These are phyloP conservation scores for Sorex fumeus DNA, from an alignment of 2,113 vertebrate genomes.

Conservation along the genomic window DNA sequence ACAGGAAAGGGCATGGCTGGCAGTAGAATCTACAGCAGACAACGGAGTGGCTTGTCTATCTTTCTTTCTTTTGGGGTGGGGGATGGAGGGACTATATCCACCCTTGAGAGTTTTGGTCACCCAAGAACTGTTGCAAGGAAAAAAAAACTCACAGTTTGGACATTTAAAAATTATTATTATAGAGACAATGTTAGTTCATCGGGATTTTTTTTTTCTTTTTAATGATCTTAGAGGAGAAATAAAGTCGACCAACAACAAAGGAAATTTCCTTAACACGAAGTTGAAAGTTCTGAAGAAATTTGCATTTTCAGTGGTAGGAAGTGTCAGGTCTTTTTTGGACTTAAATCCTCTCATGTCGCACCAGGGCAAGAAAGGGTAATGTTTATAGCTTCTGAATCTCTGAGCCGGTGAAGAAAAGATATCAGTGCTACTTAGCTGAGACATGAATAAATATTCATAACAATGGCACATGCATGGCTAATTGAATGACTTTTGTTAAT, in stretches of 20 bases:
- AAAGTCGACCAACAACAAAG: conserved; percentile 64
- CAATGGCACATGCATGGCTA: conserved; percentile 90
- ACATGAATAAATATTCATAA: conserved; percentile 92
- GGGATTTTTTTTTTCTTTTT: not conserved
- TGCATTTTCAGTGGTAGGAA: conserved; percentile 52
- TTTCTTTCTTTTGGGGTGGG: not conserved
- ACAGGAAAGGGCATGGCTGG: too few relatives aligned
- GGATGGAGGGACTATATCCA: too few relatives aligned
- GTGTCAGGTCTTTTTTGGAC: conserved; percentile 47
- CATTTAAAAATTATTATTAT: conserved; percentile 21
- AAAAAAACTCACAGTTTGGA: conserved; percentile 24
- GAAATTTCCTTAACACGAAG: conserved; percentile 63
- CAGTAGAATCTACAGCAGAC: not conserved
- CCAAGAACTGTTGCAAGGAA: not conserved
- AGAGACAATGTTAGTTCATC: not conserved
- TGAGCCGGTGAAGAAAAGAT: conserved; percentile 86
- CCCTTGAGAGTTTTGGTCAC: not conserved
- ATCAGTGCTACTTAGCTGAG: conserved; percentile 85
- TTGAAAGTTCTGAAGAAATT: conserved; percentile 77
- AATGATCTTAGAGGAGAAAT: conserved; percentile 60
- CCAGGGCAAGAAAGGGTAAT: conserved; percentile 73
- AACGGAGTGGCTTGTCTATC: not conserved
- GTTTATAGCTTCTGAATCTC: conserved; percentile 84
- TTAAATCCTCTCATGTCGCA: conserved; percentile 70
- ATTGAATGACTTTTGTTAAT: conserved; percentile 93